Evolutionary conservation across 2,888 invertebrate genomes (phyloP), one percentile per base, ranked within the genome.

Genomic region (Gari tellinella): DNA sequence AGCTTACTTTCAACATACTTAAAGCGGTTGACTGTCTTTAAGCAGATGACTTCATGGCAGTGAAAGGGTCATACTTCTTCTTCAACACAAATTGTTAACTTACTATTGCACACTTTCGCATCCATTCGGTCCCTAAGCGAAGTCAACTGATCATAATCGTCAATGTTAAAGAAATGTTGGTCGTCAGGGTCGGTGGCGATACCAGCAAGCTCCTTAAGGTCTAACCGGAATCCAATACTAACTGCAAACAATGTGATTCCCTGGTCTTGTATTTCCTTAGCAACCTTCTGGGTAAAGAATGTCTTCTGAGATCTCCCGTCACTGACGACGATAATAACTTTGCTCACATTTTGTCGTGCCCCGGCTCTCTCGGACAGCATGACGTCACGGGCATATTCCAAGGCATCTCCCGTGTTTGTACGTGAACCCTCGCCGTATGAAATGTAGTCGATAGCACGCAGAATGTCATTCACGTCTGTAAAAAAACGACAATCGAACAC

Each of bases 301-400:
- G 79, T 75, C 68, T 86, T 76, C 51, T 86, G 81, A 0, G 90
- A 90, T 21, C 76, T 63, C 2, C 90, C 90, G 67, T 90, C 90
- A 4, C 88, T 90, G 52, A 90, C 81, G 37, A 90, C 82, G 8
- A 90, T 79, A 17, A 82, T 85, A 23, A 90, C 83, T 51, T 84
- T 82, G 1, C 85, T 74, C 4, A 84, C 86, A 41, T 79, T 81
- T 1, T 45, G 15, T 2, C 89, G 73, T 0, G 74, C 79, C 0
- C 84, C 82, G 15, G 60, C 58, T 31, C 77, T 43, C 1, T 58
- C 40, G 12, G 61, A 61, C 55, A 86, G 83, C 83, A 88, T 84
- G 65, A 78, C 61, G 17, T 80, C 62, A 15, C 83, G 61, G 17
- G 83, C 77, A 58, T 75, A 86, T 2, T 68, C 43, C 3, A 89